A percentile compares a stretch with the other conserved stretches of the same genome.
Conservation (phyloP, 2,113 vertebrate species). For the Syngnathus typhle region DNA sequence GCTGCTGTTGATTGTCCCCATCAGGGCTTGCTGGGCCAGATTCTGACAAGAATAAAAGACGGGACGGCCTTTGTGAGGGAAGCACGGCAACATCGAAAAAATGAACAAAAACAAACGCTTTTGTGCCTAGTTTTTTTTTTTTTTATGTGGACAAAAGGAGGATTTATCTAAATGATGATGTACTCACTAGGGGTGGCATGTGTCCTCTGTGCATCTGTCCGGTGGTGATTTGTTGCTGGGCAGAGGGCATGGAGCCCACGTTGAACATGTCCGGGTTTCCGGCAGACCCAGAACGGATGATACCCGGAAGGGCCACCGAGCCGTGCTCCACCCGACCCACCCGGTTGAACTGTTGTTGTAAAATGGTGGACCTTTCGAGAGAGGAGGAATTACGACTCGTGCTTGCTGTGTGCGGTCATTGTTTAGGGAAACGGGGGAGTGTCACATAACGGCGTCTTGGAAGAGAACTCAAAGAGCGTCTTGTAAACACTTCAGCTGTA, state of each 20-base stretch:
- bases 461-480: conserved; percentile 3
- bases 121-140: too few relatives aligned
- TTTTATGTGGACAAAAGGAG: too few relatives aligned
- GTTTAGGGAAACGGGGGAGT: background rate
- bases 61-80: conserved; percentile 12
- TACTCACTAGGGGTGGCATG: conserved; percentile 93
- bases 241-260: conserved; percentile 88
- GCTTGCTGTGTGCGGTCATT: background rate
- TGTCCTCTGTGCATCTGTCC: conserved; percentile 99
- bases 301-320: conserved; percentile 87
- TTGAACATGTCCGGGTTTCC: conserved; percentile 93
- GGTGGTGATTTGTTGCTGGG: conserved; percentile 90
- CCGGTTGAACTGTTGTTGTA: conserved; percentile 96
- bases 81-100: conserved; percentile 2
- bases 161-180: background rate
- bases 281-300: conserved; percentile 91
- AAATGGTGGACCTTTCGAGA: conserved; percentile 80
- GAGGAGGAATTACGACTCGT: background rate
- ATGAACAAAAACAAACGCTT: background rate
- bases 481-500: conserved; percentile 11
- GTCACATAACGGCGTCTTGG: background rate
- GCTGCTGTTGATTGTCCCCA: conserved; percentile 98
- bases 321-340: conserved; percentile 90
- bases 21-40: conserved; percentile 93
- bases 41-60: conserved; percentile 72